Percentiles rank a stretch among this genome's conserved stretches.
These are phyloP conservation scores for Pseudomugil gertrudae DNA, from an alignment of 2,797 vertebrate genomes.

Conservation along the genomic window DNA sequence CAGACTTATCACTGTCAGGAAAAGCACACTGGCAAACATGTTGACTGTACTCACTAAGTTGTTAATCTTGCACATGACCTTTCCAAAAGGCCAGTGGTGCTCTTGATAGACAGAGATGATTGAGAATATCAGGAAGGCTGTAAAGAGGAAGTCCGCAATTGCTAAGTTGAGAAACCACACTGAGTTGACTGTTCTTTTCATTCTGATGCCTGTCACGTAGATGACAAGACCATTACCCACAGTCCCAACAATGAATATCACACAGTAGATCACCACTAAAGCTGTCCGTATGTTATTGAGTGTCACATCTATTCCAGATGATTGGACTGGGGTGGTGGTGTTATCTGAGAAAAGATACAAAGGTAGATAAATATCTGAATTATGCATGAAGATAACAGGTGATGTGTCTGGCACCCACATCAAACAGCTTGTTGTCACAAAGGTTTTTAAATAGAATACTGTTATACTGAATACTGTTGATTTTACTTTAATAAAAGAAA, in stretches of 20 bases:
- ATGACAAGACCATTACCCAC: conserved; percentile 54
- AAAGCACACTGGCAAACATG: conserved; percentile 78
- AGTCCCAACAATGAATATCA: conserved; percentile 55
- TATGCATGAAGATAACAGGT: neutral
- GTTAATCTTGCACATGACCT: conserved; percentile 65
- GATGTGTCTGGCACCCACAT: neutral
- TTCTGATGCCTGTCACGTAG: conserved; percentile 76
- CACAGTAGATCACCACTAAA: conserved; percentile 41
- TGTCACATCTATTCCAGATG: accelerated
- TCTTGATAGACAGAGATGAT: conserved; percentile 13
- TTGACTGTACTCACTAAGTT: conserved; percentile 44
- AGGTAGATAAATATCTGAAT: neutral
- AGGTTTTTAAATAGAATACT: conserved; percentile 1
- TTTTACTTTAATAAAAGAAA: neutral
- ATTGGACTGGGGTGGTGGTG: accelerated
- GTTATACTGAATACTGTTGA: too few species aligned
- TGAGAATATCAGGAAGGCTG: conserved; percentile 51
- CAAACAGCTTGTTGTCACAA: neutral
- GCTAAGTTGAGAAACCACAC: conserved; percentile 80
- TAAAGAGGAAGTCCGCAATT: conserved; percentile 79
- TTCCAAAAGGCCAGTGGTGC: conserved; percentile 56
- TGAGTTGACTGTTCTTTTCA: conserved; percentile 71
- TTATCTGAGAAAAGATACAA: conserved; percentile 13
- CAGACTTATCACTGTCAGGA: conserved; percentile 74
- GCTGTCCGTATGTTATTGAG: accelerated